Percentiles rank a stretch among this genome's conserved stretches.
These are phyloP conservation scores for Drosophila longiperda DNA, from an alignment of 2,888 invertebrate species.

Conservation along the genomic window DNA sequence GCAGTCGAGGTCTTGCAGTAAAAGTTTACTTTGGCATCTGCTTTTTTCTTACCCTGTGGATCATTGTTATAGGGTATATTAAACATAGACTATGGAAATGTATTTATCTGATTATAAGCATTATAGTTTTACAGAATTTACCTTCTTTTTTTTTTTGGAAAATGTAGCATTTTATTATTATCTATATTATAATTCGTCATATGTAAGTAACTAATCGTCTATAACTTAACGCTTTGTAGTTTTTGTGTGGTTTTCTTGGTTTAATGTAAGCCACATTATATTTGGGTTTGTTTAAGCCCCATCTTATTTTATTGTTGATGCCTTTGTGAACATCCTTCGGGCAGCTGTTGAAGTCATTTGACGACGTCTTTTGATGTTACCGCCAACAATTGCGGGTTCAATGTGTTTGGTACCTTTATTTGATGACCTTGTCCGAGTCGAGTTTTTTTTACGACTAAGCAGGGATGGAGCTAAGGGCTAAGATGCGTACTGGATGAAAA, in stretches of 20 bases:
- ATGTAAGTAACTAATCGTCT: constrained; percentile 3
- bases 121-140: neutral
- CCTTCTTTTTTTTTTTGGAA: no score
- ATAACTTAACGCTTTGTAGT: neutral
- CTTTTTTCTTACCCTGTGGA: constrained; percentile 20
- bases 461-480: neutral
- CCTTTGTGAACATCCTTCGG: constrained; percentile 17
- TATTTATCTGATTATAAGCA: neutral
- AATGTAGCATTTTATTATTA: neutral
- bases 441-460: constrained; percentile 35
- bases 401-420: constrained; percentile 52
- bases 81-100: neutral
- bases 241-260: constrained; percentile 24
- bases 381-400: constrained; percentile 64
- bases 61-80: neutral
- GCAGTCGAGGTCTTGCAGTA: constrained; percentile 49
- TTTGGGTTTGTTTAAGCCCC: constrained; percentile 51
- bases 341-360: constrained; percentile 61
- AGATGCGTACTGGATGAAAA: constrained; percentile 34
- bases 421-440: constrained; percentile 60
- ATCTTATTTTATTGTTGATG: constrained; percentile 54
- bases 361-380: constrained; percentile 62
- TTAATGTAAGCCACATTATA: constrained; percentile 61
- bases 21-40: constrained; percentile 39
- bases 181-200: neutral